Base-by-base conservation (phyloP, 2,113 vertebrate genomes). In the Petroica traversi region DNA sequence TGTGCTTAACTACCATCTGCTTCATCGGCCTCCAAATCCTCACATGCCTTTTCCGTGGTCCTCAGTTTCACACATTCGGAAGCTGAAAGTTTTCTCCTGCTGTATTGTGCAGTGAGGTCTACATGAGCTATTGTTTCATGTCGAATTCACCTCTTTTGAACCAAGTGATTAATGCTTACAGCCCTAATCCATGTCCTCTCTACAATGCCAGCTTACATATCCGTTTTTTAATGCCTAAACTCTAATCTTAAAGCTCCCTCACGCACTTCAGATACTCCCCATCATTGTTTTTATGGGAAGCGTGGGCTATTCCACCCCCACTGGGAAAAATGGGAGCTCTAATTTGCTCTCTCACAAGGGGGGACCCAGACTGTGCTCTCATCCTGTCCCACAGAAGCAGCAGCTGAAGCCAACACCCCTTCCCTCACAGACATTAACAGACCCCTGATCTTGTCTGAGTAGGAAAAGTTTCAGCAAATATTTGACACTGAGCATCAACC, bases 1-100 rank as follows among this genome's bases (percentile, higher is more conserved):
- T 96, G 94, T 96, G 93, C 94, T 96, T 19, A 92, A 82, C 88
- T 71, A 63, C 96, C 94, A 97, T 97, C 95, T 96, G 94, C 90
- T 95, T 94, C 95, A 93, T 88, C 51, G 72, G 96, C 51, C 72
- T 95, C 91, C 91, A 96, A 95, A 95, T 95, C 92, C 95, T 92
- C 92, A 94, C 88, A 74, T 71, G 93, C 75, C 94, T 96, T 40
- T 88, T 69, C 87, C 12, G 2, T 48, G 82, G 72, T 88, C 85
- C 74, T 71, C 23, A 45, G 78, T 86, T 96, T 94, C 82, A 88
- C 93, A 94, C 82, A 11, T 69, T 84, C 2, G 2, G 67, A 93
- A 88, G 82, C 63, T 59, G 48, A 40, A 91, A 94, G 88, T 90
- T 88, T 63, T 67, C 51, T 76, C 22, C 63, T 51, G 63, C 59